phyloP scores from a whole-genome alignment of 2,113 vertebrate genomes.

The Martes martes region DNA sequence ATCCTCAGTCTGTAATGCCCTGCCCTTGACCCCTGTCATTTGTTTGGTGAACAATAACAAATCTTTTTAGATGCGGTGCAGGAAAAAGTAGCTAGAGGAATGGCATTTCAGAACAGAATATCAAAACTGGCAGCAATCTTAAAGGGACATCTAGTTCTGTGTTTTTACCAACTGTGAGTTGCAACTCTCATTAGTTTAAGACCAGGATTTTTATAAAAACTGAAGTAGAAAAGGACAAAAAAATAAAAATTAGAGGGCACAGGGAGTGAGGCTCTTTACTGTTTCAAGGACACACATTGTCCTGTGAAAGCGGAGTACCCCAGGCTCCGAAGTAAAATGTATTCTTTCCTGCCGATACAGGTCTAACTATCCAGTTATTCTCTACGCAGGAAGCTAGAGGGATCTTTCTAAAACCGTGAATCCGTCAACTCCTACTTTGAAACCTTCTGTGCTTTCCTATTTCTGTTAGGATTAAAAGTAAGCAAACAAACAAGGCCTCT shows the following conservation, averaged over 20 bases:
- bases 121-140: background rate
- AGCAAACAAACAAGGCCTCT: background rate
- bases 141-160: background rate
- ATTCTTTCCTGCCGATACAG: background rate
- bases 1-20: background rate
- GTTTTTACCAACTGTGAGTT: background rate
- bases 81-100: background rate
- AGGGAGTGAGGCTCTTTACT: background rate
- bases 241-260: background rate
- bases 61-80: background rate
- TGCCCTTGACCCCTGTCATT: background rate
- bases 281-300: background rate
- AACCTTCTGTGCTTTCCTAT: background rate
- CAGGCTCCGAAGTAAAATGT: background rate
- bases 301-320: background rate
- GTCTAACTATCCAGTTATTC: background rate
- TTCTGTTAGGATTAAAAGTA: background rate
- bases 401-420: background rate
- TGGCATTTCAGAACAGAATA: background rate
- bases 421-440: background rate
- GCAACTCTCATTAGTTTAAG: background rate
- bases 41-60: background rate
- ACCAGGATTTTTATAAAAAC: background rate
- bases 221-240: background rate
- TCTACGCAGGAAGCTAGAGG: background rate